A percentile compares a stretch with the other conserved stretches of the same genome.
phyloP scores from a whole-genome alignment of 1,140 invertebrate genomes.

The Diabrotica undecimpunctata region DNA sequence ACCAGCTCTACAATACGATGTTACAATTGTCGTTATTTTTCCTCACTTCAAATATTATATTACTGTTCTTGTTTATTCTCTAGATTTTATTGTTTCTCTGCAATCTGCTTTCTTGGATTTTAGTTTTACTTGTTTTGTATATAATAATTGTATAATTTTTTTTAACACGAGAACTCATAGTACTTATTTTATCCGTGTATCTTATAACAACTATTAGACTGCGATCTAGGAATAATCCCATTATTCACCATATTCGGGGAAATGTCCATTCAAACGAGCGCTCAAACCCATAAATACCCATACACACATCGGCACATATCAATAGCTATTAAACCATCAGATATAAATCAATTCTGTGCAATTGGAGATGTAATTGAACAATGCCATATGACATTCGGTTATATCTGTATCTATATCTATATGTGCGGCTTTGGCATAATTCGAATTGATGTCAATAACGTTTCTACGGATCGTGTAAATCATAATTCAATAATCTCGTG shows the following conservation, averaged over 20 bases:
- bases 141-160: neutral
- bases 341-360: neutral
- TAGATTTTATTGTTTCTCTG: too few species aligned
- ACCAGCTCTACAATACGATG: too few species aligned
- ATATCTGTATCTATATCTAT: neutral
- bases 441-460: neutral
- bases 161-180: neutral
- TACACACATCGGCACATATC: neutral
- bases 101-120: too few species aligned
- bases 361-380: conserved; percentile 2
- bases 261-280: neutral
- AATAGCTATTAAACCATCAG: neutral
- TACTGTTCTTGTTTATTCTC: too few species aligned
- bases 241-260: neutral
- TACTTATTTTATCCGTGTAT: neutral
- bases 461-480: neutral
- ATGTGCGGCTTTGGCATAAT: neutral
- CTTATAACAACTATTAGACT: neutral
- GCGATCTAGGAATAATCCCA: neutral
- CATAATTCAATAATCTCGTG: too few species aligned
- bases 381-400: neutral
- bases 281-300: neutral
- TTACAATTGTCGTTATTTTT: too few species aligned
- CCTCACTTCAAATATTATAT: too few species aligned
- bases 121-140: neutral